Evolutionary conservation across 2,113 vertebrate species (phyloP).

Genomic region (Tauraco erythrolophus): DNA sequence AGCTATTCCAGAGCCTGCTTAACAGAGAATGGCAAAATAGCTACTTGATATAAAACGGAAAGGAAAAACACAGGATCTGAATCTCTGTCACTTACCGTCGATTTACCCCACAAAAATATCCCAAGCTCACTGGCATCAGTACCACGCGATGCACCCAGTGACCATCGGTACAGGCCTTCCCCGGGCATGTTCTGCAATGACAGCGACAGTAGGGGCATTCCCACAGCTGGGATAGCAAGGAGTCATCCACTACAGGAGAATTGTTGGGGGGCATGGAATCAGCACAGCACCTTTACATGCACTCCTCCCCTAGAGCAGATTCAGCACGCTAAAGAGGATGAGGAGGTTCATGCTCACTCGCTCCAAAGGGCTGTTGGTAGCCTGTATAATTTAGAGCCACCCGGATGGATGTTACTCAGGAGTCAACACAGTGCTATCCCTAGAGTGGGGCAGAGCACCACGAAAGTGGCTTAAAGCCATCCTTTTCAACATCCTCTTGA

Average conservation of each 20-base stretch:
- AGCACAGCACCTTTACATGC: neutral
- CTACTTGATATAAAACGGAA: neutral
- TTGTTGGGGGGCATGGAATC: neutral
- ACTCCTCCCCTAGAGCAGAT: neutral
- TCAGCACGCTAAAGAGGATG: neutral
- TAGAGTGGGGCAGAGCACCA: neutral
- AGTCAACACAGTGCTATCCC: neutral
- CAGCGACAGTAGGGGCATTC: neutral
- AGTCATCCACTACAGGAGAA: neutral
- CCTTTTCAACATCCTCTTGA: neutral
- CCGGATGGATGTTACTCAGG: neutral
- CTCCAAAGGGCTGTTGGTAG: neutral
- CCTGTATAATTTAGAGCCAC: neutral
- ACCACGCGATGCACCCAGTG: too few species aligned
- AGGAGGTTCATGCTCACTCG: neutral
- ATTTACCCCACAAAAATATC: neutral
- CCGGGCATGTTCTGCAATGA: neutral
- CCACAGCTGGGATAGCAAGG: neutral
- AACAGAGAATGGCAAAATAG: neutral
- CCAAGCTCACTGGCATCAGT: neutral
- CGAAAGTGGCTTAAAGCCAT: neutral
- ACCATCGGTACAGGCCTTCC: neutral
- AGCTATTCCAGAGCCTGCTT: neutral
- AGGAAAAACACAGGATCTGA: neutral
- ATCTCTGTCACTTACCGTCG: neutral